These are phyloP conservation scores for Epinotia demarniana DNA, from an alignment of 2,888 invertebrate genomes.

Conservation along the genomic window DNA sequence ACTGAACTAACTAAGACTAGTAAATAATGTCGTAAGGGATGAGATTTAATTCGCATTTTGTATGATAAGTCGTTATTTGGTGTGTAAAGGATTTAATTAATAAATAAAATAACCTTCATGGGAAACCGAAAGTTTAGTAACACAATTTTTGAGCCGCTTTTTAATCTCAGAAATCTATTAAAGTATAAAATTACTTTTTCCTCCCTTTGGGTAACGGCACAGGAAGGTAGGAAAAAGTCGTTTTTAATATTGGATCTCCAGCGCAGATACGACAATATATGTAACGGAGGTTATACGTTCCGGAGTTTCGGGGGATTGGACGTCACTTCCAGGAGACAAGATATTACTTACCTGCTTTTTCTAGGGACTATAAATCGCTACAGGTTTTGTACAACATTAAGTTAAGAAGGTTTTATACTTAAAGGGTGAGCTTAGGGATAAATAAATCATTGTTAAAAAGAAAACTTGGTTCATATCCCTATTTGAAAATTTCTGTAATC, in stretches of 20 bases:
- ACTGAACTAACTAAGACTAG: too few species aligned
- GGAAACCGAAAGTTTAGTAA: too few species aligned
- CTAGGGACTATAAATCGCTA: not conserved
- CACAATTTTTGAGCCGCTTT: not conserved
- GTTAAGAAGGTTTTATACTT: not conserved
- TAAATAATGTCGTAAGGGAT: too few species aligned
- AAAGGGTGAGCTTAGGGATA: too few species aligned
- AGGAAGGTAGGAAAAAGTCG: conserved; percentile 1
- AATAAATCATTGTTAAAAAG: too few species aligned
- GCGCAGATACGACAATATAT: not conserved
- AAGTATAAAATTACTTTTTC: conserved; percentile 33
- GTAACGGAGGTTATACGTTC: not conserved
- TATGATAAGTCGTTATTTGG: too few species aligned
- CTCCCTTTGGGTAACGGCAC: conserved; percentile 3
- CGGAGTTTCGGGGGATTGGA: not conserved
- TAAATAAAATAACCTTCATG: too few species aligned
- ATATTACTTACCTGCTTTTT: not conserved
- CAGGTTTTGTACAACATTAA: not conserved
- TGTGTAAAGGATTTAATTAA: too few species aligned
- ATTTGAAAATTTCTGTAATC: too few species aligned
- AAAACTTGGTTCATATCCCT: too few species aligned
- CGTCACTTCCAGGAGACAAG: conserved; percentile 7
- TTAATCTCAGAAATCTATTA: conserved; percentile 31
- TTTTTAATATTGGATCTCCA: not conserved
- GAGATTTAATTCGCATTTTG: too few species aligned